Evolutionary conservation across 2,113 vertebrate species (phyloP).

Genomic region (Pangasianodon hypophthalmus): DNA sequence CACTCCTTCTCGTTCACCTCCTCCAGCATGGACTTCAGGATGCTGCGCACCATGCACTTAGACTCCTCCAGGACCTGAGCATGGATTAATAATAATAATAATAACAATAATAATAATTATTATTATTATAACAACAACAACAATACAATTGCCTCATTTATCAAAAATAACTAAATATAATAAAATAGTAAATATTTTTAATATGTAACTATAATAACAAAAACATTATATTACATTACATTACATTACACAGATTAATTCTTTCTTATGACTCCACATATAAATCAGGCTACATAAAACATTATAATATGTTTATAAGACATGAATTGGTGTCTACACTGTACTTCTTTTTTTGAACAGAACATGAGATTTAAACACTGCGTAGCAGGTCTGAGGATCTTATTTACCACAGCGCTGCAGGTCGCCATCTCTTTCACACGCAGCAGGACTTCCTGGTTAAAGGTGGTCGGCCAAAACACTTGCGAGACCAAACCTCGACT

Average conservation of each 20-base stretch:
- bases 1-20: slow-evolving; percentile 96
- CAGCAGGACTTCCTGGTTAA: slow-evolving; percentile 97
- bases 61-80: slow-evolving; percentile 92
- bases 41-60: slow-evolving; percentile 90
- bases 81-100: background rate
- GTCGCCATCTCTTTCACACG: slow-evolving; percentile 96
- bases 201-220: background rate
- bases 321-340: background rate
- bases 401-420: slow-evolving; percentile 92
- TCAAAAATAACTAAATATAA: background rate
- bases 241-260: background rate
- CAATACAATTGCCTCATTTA: background rate
- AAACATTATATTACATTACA: background rate
- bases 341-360: background rate
- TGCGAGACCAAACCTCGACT: slow-evolving; percentile 94
- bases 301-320: background rate
- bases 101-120: background rate
- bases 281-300: background rate
- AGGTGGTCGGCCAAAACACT: slow-evolving; percentile 98
- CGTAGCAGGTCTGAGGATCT: background rate
- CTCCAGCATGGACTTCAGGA: slow-evolving; percentile 87
- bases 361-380: background rate
- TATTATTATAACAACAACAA: background rate
- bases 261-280: background rate
- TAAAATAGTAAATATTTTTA: background rate